Conservation (phyloP, 1,140 invertebrate species). For the Lethocerus indicus region DNA sequence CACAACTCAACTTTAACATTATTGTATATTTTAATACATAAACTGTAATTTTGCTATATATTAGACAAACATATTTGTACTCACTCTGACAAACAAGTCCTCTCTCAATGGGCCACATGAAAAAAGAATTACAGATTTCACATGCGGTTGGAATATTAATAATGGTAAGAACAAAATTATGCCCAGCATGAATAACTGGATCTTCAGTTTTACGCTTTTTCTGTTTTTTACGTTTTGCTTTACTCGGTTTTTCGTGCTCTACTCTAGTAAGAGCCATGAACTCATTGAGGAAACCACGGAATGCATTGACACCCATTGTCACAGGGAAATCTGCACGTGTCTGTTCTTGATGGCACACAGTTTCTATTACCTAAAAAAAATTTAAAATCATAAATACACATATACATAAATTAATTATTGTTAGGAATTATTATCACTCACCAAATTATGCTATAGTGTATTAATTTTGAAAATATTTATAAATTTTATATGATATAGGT, state of each 20-base stretch:
- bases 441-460: too few relatives aligned
- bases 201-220: slow-evolving; percentile 65
- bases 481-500: too few relatives aligned
- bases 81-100: slow-evolving; percentile 66
- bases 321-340: slow-evolving; percentile 62
- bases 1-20: too few relatives aligned
- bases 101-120: slow-evolving; percentile 88
- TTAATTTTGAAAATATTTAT: too few relatives aligned
- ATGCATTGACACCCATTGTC: slow-evolving; percentile 89
- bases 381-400: too few relatives aligned
- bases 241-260: slow-evolving; percentile 56
- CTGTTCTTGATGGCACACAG: slow-evolving; percentile 59
- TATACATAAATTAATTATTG: too few relatives aligned
- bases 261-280: slow-evolving; percentile 71
- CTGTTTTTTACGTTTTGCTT: slow-evolving; percentile 60
- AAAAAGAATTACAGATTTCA: slow-evolving; percentile 85
- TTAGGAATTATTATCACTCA: too few relatives aligned
- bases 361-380: slow-evolving; percentile 63
- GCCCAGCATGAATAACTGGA: slow-evolving; percentile 56
- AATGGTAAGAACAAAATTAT: slow-evolving; percentile 73
- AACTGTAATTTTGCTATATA: too few relatives aligned
- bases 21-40: too few relatives aligned
- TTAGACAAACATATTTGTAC: slow-evolving; percentile 18
- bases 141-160: slow-evolving; percentile 94
- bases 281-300: slow-evolving; percentile 89